Conservation (phyloP, 2,888 invertebrate genomes). For the Cyclophora albipunctata region DNA sequence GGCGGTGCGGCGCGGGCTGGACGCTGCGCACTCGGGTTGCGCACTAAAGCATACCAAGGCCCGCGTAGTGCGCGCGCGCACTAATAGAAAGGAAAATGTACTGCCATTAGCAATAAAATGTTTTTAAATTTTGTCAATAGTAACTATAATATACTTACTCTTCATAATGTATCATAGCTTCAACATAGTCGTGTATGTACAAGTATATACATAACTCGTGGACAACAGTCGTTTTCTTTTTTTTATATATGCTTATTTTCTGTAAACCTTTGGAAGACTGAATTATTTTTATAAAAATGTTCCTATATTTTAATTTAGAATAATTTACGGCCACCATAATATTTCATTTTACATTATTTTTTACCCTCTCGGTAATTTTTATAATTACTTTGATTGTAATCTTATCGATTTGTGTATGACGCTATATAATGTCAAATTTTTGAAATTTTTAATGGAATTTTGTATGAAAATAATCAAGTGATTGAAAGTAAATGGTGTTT, state of each 20-base stretch:
- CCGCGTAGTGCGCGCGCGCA: neutral
- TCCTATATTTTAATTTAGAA: slow-evolving; percentile 74
- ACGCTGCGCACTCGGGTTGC: neutral
- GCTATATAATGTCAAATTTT: slow-evolving; percentile 74
- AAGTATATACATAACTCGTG: slow-evolving; percentile 34
- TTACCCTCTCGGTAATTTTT: slow-evolving; percentile 53
- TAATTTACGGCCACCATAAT: slow-evolving; percentile 66
- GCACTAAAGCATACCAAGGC: too few species aligned
- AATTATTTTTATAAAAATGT: slow-evolving; percentile 64
- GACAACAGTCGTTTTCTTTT: slow-evolving; percentile 58
- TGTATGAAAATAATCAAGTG: slow-evolving; percentile 73
- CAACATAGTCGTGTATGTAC: slow-evolving; percentile 19
- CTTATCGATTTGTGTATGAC: slow-evolving; percentile 71
- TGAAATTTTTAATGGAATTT: slow-evolving; percentile 74
- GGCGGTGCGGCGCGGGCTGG: neutral
- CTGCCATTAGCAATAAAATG: slow-evolving; percentile 7
- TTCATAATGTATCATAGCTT: slow-evolving; percentile 21
- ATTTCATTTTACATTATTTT: slow-evolving; percentile 59
- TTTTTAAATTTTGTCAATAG: slow-evolving; percentile 18
- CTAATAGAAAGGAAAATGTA: neutral
- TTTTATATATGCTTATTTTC: slow-evolving; percentile 57
- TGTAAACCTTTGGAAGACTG: slow-evolving; percentile 71
- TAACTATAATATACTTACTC: slow-evolving; percentile 7
- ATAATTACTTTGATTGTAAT: slow-evolving; percentile 65
- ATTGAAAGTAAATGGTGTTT: slow-evolving; percentile 64